phyloP scores from a whole-genome alignment of 2,113 vertebrate species.

The Himantopus leucocephalus region DNA sequence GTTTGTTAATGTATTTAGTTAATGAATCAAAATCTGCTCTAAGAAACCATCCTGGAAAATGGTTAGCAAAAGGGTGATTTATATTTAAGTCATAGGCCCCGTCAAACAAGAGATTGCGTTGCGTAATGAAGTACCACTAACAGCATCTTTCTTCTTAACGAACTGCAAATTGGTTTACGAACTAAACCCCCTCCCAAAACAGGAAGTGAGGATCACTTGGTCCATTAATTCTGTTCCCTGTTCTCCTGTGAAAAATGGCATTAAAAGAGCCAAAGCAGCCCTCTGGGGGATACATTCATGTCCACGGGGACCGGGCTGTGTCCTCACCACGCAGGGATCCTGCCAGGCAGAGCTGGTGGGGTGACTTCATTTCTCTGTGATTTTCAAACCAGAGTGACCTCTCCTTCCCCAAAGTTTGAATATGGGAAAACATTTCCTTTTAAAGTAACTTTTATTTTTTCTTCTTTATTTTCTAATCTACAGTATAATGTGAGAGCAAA shows the following conservation, averaged over 20 bases:
- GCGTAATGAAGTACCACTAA: not conserved
- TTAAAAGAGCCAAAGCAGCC: not conserved
- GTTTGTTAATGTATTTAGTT: not conserved
- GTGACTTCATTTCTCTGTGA: not conserved
- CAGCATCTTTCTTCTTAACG: not conserved
- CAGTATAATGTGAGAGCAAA: not conserved
- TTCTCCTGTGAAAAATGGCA: not conserved
- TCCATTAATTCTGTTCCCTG: not conserved
- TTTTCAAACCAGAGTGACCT: not conserved
- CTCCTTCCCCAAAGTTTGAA: not conserved
- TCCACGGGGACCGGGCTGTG: accelerated
- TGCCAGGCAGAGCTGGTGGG: not conserved
- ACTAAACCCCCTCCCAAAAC: not conserved
- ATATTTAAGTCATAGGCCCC: not conserved
- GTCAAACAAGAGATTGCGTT: not conserved
- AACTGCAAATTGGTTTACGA: not conserved
- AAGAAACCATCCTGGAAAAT: not conserved
- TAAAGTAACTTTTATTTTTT: not conserved
- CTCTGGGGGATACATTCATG: accelerated
- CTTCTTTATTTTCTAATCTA: not conserved
- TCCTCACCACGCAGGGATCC: not conserved
- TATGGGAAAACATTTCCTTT: not conserved
- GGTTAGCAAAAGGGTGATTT: not conserved
- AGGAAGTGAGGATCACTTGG: not conserved
- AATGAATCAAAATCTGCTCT: not conserved